A percentile compares a stretch with the other conserved stretches of the same genome.
These are phyloP conservation scores for Fregata magnificens DNA, from an alignment of 2,113 vertebrate genomes.

Conservation along the genomic window DNA sequence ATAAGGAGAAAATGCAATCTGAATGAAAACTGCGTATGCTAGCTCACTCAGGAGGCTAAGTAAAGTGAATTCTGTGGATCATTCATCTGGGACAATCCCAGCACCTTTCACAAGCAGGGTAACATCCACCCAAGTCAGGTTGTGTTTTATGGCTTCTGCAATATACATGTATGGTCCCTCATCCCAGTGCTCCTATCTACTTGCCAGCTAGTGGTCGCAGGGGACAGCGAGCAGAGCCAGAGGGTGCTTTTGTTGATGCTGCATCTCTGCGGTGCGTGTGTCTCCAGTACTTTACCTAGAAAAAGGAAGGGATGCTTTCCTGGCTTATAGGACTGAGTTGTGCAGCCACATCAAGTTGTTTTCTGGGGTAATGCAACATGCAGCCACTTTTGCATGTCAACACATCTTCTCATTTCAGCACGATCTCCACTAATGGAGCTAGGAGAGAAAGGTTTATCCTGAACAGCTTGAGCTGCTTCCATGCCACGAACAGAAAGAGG, in stretches of 20 bases:
- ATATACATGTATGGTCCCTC: background rate
- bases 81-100: background rate
- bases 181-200: rapidly evolving
- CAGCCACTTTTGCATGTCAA: background rate
- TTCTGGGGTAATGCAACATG: background rate
- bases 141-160: background rate
- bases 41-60: background rate
- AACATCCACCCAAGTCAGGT: background rate
- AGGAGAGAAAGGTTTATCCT: background rate
- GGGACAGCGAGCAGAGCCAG: rapidly evolving
- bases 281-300: background rate
- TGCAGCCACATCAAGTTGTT: background rate
- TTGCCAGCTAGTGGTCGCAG: background rate
- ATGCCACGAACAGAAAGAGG: background rate
- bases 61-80: background rate
- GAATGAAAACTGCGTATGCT: background rate
- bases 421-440: background rate
- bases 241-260: background rate
- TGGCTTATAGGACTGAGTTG: background rate
- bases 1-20: background rate
- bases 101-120: background rate
- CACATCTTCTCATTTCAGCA: background rate
- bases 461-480: background rate
- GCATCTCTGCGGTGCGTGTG: background rate
- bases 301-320: background rate